These are phyloP conservation scores for Megalops cyprinoides DNA, from an alignment of 2,797 vertebrate genomes.

Conservation along the genomic window DNA sequence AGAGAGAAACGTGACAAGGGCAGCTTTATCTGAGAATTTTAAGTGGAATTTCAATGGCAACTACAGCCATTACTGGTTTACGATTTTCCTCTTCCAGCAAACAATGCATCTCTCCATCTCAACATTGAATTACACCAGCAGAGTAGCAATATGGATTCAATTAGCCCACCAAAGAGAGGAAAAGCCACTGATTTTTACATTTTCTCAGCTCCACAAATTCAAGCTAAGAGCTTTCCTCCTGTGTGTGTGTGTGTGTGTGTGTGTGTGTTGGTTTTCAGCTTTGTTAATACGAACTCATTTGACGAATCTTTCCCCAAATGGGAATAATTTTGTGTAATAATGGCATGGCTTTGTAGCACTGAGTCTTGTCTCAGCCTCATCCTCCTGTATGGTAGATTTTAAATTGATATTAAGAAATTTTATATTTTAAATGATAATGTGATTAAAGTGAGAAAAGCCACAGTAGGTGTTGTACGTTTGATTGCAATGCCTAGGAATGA, in stretches of 20 bases:
- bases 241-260: background rate
- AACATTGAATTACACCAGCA: background rate
- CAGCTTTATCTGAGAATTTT: background rate
- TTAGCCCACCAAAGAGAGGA: background rate
- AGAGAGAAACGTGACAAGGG: background rate
- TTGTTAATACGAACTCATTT: background rate
- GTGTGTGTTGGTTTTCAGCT: background rate
- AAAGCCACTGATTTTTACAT: background rate
- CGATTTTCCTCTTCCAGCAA: too few species aligned
- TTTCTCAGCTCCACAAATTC: background rate
- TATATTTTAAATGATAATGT: slow-evolving; percentile 13
- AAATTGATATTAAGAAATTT: background rate
- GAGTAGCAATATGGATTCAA: too few species aligned
- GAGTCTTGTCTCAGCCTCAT: background rate
- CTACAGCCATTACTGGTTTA: too few species aligned
- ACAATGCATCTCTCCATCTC: background rate
- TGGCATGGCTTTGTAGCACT: background rate
- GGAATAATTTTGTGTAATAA: background rate
- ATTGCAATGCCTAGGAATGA: slow-evolving; percentile 6
- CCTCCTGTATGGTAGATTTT: background rate
- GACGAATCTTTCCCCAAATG: background rate
- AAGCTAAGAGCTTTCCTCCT: background rate
- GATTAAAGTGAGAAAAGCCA: slow-evolving; percentile 8
- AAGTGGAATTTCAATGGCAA: background rate
- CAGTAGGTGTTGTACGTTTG: background rate